Conservation (phyloP, 2,797 vertebrate genomes). For the Sternotherus odoratus region DNA sequence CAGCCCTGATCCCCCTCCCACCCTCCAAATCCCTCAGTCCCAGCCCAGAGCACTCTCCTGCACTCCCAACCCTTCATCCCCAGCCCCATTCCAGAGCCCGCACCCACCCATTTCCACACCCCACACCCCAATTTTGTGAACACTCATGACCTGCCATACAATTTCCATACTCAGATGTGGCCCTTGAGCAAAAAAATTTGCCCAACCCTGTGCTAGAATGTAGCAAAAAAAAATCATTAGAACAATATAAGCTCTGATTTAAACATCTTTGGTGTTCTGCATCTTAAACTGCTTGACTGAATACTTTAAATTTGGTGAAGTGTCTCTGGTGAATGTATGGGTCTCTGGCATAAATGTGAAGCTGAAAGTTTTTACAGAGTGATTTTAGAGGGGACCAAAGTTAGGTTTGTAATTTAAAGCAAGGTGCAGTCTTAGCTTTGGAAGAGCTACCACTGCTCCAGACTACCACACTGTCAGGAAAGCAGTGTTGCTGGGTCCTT, state of each 20-base stretch:
- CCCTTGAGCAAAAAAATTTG: no score
- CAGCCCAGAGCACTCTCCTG: no score
- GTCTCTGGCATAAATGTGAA: conserved; percentile 17
- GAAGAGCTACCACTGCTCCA: background rate
- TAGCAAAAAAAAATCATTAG: background rate
- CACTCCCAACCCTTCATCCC: no score
- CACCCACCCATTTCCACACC: no score
- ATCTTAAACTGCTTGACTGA: background rate
- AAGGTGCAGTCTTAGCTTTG: background rate
- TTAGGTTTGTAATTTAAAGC: background rate
- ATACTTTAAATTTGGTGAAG: background rate
- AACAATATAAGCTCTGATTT: conserved; percentile 7
- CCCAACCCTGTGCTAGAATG: background rate
- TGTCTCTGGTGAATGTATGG: no score
- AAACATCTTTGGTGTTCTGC: background rate
- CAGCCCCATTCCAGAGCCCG: no score
- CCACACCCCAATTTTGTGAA: no score
- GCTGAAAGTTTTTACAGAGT: background rate
- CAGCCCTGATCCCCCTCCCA: no score
- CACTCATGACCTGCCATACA: no score
- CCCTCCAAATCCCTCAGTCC: no score
- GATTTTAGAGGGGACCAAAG: background rate
- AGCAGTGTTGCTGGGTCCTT: background rate
- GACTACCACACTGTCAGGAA: background rate
- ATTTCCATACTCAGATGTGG: no score